Percentiles rank a stretch among this genome's conserved stretches.
These are phyloP conservation scores for Enteromius radiatus DNA, from an alignment of 2,797 vertebrate species.

Conservation along the genomic window DNA sequence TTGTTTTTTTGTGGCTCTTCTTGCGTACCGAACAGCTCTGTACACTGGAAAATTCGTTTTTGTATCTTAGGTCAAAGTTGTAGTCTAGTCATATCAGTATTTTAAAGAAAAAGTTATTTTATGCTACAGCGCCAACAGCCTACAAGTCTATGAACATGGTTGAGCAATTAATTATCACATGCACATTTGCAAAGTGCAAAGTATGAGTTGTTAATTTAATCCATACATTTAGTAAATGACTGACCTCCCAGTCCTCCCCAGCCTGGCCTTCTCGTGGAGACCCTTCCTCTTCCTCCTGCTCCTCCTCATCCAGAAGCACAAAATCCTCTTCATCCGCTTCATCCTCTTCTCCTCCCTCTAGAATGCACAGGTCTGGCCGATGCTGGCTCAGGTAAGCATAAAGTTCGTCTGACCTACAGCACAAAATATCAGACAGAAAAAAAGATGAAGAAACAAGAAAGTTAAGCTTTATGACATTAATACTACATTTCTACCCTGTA, in stretches of 20 bases:
- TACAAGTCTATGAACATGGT: neutral
- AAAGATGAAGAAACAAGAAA: neutral
- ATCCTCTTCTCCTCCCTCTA: conserved; percentile 73
- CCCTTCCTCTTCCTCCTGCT: conserved; percentile 63
- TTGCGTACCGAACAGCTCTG: no score
- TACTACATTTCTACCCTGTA: neutral
- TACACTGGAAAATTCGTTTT: no score
- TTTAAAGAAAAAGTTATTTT: no score
- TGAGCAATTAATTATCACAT: neutral
- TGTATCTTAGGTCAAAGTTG: no score
- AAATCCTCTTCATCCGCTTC: conserved; percentile 78
- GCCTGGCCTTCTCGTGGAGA: conserved; percentile 65
- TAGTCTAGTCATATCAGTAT: no score
- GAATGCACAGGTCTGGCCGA: conserved; percentile 76
- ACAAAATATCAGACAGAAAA: conserved; percentile 8
- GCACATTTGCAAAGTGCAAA: neutral
- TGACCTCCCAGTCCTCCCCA: conserved; percentile 84
- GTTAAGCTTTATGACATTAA: neutral
- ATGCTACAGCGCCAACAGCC: no score
- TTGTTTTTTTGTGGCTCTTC: no score
- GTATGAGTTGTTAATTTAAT: neutral
- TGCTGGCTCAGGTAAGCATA: conserved; percentile 75
- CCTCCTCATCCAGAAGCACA: conserved; percentile 77
- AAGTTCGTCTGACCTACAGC: conserved; percentile 76
- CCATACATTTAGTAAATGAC: conserved; percentile 30